Conservation (phyloP, 1,140 invertebrate species). For the Danaus melanippus region DNA sequence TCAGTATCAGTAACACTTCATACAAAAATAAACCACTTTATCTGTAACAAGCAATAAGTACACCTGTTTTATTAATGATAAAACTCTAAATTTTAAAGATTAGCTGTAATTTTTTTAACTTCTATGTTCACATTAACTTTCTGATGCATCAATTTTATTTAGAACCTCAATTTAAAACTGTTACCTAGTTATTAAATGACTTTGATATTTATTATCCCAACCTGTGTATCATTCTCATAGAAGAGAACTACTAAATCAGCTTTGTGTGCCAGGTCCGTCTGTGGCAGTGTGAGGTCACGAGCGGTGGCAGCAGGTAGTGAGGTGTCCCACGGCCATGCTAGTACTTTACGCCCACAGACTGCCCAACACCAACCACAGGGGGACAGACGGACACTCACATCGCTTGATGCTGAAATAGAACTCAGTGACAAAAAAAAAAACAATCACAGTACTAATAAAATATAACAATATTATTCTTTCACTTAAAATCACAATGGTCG, state of each 20-base stretch:
- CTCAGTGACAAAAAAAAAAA: too few relatives aligned
- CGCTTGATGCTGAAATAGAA: conserved; percentile 66
- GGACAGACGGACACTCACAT: conserved; percentile 70
- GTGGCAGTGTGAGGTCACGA: conserved; percentile 87
- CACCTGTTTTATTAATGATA: too few relatives aligned
- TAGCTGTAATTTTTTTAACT: too few relatives aligned
- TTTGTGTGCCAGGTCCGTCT: conserved; percentile 92
- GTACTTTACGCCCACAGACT: conserved; percentile 86
- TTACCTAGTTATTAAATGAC: background rate
- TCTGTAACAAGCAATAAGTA: too few relatives aligned
- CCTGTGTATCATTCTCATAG: conserved; percentile 77
- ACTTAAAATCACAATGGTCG: too few relatives aligned
- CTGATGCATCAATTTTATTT: too few relatives aligned
- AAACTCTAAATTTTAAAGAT: too few relatives aligned
- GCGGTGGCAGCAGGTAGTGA: conserved; percentile 28
- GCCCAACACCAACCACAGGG: conserved; percentile 80
- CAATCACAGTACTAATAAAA: too few relatives aligned
- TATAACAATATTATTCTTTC: too few relatives aligned
- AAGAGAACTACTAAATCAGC: conserved; percentile 91
- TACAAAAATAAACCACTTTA: too few relatives aligned
- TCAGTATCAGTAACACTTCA: too few relatives aligned
- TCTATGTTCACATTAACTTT: too few relatives aligned
- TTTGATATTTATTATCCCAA: conserved; percentile 24
- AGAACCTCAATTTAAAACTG: background rate
- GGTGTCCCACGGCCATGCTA: conserved; percentile 85